A percentile compares a stretch with the other conserved stretches of the same genome.
These are phyloP conservation scores for Cantharis rustica DNA, from an alignment of 2,888 invertebrate species.

Conservation along the genomic window DNA sequence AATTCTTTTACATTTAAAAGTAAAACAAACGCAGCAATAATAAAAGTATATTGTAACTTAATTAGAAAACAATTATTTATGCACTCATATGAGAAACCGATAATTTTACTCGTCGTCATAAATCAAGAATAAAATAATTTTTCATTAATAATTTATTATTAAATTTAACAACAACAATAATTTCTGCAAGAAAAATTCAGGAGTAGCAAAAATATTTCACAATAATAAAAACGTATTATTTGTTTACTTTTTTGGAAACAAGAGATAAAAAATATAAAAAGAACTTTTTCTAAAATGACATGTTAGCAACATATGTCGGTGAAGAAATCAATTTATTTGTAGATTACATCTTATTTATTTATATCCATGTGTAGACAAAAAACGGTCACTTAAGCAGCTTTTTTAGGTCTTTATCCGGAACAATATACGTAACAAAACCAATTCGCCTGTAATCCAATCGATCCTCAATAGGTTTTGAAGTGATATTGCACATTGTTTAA, in stretches of 20 bases:
- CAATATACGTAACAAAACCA: slow-evolving; percentile 7
- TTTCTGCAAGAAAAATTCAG: not conserved
- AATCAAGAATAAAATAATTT: too few relatives aligned
- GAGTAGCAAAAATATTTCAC: not conserved
- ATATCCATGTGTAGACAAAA: not conserved
- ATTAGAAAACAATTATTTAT: too few relatives aligned
- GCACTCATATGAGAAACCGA: too few relatives aligned
- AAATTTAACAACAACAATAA: not conserved
- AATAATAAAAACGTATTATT: not conserved
- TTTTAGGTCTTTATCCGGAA: not conserved
- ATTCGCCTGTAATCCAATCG: slow-evolving; percentile 11
- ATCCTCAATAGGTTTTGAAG: slow-evolving; percentile 8
- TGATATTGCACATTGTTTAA: not conserved
- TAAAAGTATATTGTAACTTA: too few relatives aligned
- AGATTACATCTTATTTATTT: slow-evolving; percentile 4
- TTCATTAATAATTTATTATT: too few relatives aligned
- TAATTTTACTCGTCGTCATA: too few relatives aligned
- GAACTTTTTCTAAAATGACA: not conserved
- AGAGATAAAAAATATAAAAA: not conserved
- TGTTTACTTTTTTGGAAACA: not conserved
- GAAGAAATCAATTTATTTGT: slow-evolving; percentile 1
- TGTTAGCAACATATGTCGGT: not conserved
- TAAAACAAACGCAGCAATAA: too few relatives aligned
- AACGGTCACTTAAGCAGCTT: slow-evolving; percentile 1
- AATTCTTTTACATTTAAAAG: too few relatives aligned